phyloP scores from a whole-genome alignment of 2,113 vertebrate species.

The Pterocles burchelli region DNA sequence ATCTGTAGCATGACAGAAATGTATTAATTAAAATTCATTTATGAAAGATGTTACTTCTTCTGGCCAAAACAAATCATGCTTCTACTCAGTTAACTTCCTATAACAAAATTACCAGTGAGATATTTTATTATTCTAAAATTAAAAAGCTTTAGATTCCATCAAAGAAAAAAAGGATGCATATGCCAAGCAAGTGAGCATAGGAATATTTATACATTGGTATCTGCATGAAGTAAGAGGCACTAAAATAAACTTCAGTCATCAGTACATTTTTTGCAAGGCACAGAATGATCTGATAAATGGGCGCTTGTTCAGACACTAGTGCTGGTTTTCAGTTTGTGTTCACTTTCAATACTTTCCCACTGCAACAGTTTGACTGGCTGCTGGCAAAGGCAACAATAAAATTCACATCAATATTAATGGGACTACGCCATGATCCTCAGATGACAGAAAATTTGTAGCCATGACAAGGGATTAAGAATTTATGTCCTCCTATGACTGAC shows the following conservation, averaged over 20 bases:
- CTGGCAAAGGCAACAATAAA: neutral
- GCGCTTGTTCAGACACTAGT: neutral
- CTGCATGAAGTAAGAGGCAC: neutral
- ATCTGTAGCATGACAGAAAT: neutral
- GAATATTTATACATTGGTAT: neutral
- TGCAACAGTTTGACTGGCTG: neutral
- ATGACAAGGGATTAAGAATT: neutral
- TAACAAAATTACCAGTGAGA: conserved; percentile 4
- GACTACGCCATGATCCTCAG: neutral
- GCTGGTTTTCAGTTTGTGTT: neutral
- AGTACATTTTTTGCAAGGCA: neutral
- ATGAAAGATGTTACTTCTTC: neutral
- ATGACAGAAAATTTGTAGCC: neutral
- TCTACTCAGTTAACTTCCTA: conserved; percentile 25
- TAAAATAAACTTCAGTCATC: neutral
- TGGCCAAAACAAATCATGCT: neutral
- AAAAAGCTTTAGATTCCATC: neutral
- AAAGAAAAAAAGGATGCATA: neutral
- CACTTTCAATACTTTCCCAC: neutral
- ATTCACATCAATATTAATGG: neutral
- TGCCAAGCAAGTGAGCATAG: neutral
- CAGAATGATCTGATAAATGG: neutral
- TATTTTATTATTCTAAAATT: neutral
- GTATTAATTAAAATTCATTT: conserved; percentile 19
- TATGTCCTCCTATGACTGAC: neutral